Evolutionary conservation across 1,140 invertebrate species (phyloP).

Genomic region (Battus philenor): DNA sequence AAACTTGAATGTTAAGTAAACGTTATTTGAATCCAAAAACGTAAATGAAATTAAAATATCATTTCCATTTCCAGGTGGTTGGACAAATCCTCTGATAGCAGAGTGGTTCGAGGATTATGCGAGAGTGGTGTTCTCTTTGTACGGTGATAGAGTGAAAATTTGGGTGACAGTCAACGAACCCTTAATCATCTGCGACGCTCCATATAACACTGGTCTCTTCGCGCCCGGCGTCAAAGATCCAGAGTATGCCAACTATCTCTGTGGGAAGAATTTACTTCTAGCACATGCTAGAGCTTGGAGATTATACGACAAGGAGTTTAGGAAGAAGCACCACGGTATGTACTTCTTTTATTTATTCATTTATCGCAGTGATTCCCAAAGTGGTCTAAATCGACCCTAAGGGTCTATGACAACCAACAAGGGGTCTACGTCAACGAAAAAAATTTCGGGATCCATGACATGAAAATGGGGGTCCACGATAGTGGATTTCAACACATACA

Average conservation of each 20-base stretch:
- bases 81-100: constrained; percentile 78
- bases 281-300: constrained; percentile 78
- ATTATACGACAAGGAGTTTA: constrained; percentile 70
- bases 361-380: too few relatives aligned
- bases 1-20: too few relatives aligned
- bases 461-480: too few relatives aligned
- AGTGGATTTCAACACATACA: too few relatives aligned
- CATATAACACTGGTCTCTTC: constrained; percentile 71
- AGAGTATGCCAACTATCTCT: constrained; percentile 67
- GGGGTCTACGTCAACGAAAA: not conserved
- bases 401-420: too few relatives aligned
- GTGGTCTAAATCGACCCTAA: too few relatives aligned
- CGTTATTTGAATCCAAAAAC: too few relatives aligned
- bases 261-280: constrained; percentile 74
- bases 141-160: constrained; percentile 77
- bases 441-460: not conserved
- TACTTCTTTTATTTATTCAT: not conserved
- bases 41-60: too few relatives aligned
- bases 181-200: constrained; percentile 71
- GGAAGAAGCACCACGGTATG: constrained; percentile 46
- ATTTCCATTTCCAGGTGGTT: constrained; percentile 78
- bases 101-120: constrained; percentile 79
- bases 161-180: constrained; percentile 85
- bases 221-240: constrained; percentile 64
- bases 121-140: constrained; percentile 73